Evolutionary conservation across 2,888 invertebrate genomes (phyloP).

Genomic region (Drosophila lutescens): DNA sequence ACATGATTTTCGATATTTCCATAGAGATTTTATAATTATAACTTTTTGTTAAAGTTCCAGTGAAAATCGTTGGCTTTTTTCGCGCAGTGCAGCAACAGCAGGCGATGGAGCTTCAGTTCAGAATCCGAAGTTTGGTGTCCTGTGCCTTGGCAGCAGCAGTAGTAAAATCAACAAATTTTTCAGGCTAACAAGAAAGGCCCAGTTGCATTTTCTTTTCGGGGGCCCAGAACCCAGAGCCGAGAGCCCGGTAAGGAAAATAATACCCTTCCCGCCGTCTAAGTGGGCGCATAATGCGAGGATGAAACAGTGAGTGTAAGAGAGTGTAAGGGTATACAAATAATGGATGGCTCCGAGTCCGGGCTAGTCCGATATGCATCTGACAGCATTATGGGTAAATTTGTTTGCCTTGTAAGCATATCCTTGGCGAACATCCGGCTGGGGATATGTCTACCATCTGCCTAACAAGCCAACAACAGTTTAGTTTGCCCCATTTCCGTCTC

Average conservation of each 20-base stretch:
- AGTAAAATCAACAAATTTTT: constrained; percentile 42
- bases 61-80: background rate
- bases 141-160: constrained; percentile 16
- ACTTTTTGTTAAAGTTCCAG: too few relatives aligned
- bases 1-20: too few relatives aligned
- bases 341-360: constrained; percentile 4
- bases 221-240: too few relatives aligned
- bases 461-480: constrained; percentile 48
- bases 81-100: background rate
- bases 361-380: constrained; percentile 48
- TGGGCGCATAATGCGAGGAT: background rate
- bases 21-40: too few relatives aligned
- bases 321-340: constrained; percentile 33
- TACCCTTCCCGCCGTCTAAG: background rate
- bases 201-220: background rate
- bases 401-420: constrained; percentile 55
- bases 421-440: constrained; percentile 50
- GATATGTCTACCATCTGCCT: constrained; percentile 47
- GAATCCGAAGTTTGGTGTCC: constrained; percentile 6
- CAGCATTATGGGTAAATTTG: constrained; percentile 55
- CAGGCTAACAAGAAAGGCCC: constrained; percentile 18
- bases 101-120: constrained; percentile 4
- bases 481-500: constrained; percentile 16
- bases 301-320: background rate
- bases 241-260: background rate